Evolutionary conservation across 2,797 vertebrate species (phyloP).

Genomic region (Acipenser ruthenus): DNA sequence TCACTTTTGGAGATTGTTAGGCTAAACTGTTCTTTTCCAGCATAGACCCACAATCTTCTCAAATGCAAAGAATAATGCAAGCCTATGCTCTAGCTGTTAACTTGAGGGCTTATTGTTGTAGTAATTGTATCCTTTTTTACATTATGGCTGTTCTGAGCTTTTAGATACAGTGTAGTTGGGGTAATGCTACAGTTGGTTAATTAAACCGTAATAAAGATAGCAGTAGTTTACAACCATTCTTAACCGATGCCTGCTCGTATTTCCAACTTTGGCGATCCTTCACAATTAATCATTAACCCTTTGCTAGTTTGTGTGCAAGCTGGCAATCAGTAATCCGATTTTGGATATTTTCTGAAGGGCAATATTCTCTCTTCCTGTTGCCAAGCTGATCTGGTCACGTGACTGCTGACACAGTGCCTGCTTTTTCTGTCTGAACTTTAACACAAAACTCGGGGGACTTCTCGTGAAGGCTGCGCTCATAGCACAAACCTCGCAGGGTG

Average conservation of each 20-base stretch:
- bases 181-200: background rate
- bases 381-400: slow-evolving; percentile 34
- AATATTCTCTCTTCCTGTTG: slow-evolving; percentile 36
- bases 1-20: no score
- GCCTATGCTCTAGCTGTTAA: no score
- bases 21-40: no score
- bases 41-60: no score
- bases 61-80: no score
- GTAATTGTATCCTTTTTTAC: no score
- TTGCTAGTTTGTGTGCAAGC: slow-evolving; percentile 25
- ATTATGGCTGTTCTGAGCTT: no score
- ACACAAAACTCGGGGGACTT: no score
- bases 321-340: slow-evolving; percentile 28
- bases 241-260: slow-evolving; percentile 30
- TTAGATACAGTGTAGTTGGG: no score
- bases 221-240: slow-evolving; percentile 22
- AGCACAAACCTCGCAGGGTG: background rate
- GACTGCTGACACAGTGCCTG: slow-evolving; percentile 15
- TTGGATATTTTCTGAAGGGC: slow-evolving; percentile 31
- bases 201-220: slow-evolving; percentile 31
- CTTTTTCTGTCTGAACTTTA: no score
- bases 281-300: slow-evolving; percentile 61
- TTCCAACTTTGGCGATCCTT: slow-evolving; percentile 19
- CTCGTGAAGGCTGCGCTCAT: background rate
- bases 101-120: no score